Conservation (phyloP, 2,113 vertebrate species). For the Apteryx owenii region DNA sequence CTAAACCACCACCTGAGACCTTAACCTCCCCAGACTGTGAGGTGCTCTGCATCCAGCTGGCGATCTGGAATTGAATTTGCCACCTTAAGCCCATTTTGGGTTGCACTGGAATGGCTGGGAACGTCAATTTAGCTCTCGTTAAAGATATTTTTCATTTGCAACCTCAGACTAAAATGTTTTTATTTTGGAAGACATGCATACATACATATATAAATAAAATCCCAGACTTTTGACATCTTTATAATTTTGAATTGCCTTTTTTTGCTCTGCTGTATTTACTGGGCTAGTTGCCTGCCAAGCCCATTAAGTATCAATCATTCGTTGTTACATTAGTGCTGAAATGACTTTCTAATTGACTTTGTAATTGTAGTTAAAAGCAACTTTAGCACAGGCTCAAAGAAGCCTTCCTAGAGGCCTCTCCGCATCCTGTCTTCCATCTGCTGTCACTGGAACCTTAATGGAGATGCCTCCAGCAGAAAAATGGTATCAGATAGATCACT, state of each 20-base stretch:
- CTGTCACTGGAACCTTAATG: conserved; percentile 14
- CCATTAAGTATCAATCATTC: conserved; percentile 48
- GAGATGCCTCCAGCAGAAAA: background rate
- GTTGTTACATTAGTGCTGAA: conserved; percentile 61
- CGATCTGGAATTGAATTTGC: background rate
- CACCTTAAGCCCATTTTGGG: background rate
- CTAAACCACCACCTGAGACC: fast-evolving
- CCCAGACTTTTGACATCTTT: background rate
- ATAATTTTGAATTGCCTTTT: conserved; percentile 9
- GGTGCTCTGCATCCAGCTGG: background rate
- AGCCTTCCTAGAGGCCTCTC: conserved; percentile 22
- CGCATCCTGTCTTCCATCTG: conserved; percentile 29
- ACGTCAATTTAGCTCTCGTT: background rate
- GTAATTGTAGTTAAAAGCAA: conserved; percentile 66
- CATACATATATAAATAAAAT: too few relatives aligned
- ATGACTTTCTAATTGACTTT: conserved; percentile 72
- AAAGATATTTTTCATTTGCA: background rate
- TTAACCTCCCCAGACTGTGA: background rate
- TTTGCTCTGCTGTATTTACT: conserved; percentile 39
- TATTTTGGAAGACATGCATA: background rate
- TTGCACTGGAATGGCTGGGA: background rate
- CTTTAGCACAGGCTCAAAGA: conserved; percentile 28
- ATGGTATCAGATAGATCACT: background rate
- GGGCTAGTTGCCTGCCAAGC: conserved; percentile 24
- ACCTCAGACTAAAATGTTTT: background rate